Evolutionary conservation across 1,140 invertebrate genomes (phyloP).

Genomic region (Heliconius melpomene): DNA sequence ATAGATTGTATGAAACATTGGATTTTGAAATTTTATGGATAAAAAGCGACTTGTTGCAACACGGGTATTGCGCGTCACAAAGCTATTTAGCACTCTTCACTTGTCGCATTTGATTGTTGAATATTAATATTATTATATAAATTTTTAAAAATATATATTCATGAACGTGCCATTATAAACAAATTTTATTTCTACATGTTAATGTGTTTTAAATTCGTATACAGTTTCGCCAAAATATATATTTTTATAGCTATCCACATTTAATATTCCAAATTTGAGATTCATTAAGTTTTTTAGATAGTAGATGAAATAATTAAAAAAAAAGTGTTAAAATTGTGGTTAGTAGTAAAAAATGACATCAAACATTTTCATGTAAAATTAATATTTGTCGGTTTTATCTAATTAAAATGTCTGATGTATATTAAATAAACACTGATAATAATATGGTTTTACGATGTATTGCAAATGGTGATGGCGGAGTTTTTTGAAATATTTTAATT

Average conservation of each 20-base stretch:
- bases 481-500: conserved; percentile 36
- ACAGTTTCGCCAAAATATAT: conserved; percentile 73
- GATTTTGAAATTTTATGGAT: conserved; percentile 22
- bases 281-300: conserved; percentile 42
- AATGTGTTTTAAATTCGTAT: conserved; percentile 60
- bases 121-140: conserved; percentile 18
- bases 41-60: conserved; percentile 19
- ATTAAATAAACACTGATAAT: conserved; percentile 49
- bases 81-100: conserved; percentile 26
- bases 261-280: conserved; percentile 40
- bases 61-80: conserved; percentile 41
- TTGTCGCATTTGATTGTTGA: conserved; percentile 31
- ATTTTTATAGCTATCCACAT: conserved; percentile 75
- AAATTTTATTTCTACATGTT: conserved; percentile 55
- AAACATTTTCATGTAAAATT: conserved; percentile 35
- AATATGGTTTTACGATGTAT: conserved; percentile 60
- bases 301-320: conserved; percentile 40
- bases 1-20: conserved; percentile 22
- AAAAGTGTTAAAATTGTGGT: conserved; percentile 39
- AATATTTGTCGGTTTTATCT: conserved; percentile 33
- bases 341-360: conserved; percentile 37
- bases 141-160: conserved; percentile 47
- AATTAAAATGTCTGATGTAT: conserved; percentile 39
- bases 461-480: conserved; percentile 40
- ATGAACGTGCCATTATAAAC: conserved; percentile 67